Conservation (phyloP, 2,888 invertebrate species). For the Luperina testacea region DNA sequence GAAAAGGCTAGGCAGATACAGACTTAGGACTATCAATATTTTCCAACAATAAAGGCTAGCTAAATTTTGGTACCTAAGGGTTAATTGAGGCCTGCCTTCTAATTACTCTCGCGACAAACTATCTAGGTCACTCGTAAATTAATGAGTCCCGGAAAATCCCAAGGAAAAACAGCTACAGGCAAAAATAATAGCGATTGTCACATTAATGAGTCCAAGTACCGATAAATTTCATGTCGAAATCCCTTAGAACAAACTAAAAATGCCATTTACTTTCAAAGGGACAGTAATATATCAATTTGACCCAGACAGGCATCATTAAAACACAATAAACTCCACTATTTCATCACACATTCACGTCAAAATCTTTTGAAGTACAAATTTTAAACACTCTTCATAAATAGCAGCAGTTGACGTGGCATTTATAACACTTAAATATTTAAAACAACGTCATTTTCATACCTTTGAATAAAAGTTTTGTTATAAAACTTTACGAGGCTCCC, state of each 20-base stretch:
- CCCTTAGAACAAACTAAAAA: slow-evolving; percentile 31
- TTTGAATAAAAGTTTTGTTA: slow-evolving; percentile 48
- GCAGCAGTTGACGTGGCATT: slow-evolving; percentile 44
- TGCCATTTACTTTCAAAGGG: slow-evolving; percentile 23
- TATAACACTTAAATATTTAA: slow-evolving; percentile 40
- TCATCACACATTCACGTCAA: slow-evolving; percentile 27
- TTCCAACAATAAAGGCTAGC: background rate
- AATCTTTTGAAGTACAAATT: slow-evolving; percentile 42
- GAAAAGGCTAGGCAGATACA: too few relatives aligned
- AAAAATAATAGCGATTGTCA: slow-evolving; percentile 6
- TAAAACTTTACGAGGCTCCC: slow-evolving; percentile 29
- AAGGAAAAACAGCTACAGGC: background rate
- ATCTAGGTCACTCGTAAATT: background rate
- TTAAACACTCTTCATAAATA: slow-evolving; percentile 51
- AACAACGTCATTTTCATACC: slow-evolving; percentile 18
- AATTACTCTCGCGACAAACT: background rate
- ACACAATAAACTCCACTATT: slow-evolving; percentile 47
- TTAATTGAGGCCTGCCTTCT: too few relatives aligned
- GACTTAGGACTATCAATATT: background rate
- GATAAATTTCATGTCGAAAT: slow-evolving; percentile 47
- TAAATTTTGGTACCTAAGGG: background rate
- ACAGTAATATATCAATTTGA: slow-evolving; percentile 21
- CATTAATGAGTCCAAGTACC: background rate
- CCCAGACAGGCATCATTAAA: slow-evolving; percentile 58
- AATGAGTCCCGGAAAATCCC: background rate